Conservation (phyloP, 2,113 vertebrate species). For the Megaceryle maxima region DNA sequence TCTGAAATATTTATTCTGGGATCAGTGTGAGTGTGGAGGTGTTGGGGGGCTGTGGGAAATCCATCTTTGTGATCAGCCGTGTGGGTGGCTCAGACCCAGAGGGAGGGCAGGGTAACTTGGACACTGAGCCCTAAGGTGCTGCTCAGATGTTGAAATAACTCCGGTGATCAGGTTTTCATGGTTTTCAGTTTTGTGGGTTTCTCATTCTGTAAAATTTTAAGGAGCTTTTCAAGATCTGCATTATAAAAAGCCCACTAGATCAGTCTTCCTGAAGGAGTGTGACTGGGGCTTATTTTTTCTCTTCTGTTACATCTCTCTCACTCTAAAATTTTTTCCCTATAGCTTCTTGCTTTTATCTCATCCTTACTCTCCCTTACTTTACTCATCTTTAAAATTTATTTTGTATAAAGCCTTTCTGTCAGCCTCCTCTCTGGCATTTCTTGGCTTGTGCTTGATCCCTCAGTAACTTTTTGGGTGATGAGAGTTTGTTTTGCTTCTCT, state of each 20-base stretch:
- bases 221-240: background rate
- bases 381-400: background rate
- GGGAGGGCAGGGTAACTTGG: background rate
- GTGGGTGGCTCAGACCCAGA: background rate
- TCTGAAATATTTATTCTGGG: background rate
- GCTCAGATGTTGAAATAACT: background rate
- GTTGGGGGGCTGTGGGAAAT: background rate
- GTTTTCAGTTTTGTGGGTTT: background rate
- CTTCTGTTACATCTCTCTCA: background rate
- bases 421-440: background rate
- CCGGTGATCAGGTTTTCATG: background rate
- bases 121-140: background rate
- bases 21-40: accelerated
- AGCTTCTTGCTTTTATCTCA: background rate
- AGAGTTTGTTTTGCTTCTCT: background rate
- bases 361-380: background rate
- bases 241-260: background rate
- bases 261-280: background rate
- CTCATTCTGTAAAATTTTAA: background rate
- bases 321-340: background rate
- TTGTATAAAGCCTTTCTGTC: background rate
- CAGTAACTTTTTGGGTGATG: background rate
- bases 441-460: background rate
- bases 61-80: background rate
- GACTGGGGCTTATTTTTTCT: background rate